phyloP scores from a whole-genome alignment of 2,888 invertebrate genomes.

The Nasonia oneida region DNA sequence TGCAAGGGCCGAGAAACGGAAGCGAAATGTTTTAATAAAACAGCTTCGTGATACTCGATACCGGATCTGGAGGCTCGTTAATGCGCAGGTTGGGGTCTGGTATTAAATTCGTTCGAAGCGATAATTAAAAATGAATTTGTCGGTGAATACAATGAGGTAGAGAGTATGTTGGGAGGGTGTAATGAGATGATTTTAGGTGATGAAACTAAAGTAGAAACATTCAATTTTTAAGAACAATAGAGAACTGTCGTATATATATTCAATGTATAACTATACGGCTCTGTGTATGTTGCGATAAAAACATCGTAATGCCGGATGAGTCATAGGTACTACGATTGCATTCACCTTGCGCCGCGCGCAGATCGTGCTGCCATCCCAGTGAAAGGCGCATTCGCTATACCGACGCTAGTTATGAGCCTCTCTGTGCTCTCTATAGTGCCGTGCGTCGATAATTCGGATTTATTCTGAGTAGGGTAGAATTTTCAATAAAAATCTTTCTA shows the following conservation, averaged over 20 bases:
- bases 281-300: not conserved
- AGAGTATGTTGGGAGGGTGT: not conserved
- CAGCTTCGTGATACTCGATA: not conserved
- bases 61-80: not conserved
- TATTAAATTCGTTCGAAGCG: not conserved
- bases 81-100: not conserved
- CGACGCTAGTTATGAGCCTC: not conserved
- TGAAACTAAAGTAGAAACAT: not conserved
- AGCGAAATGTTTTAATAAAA: slow-evolving; percentile 13
- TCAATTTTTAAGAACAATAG: not conserved
- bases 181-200: not conserved
- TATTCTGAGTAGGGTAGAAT: not conserved
- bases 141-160: not conserved
- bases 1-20: not conserved
- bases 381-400: slow-evolving; percentile 27
- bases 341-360: not conserved
- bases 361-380: slow-evolving; percentile 51
- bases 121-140: not conserved
- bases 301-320: slow-evolving; percentile 25
- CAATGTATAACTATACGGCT: not conserved
- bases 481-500: not conserved
- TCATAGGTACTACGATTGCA: slow-evolving; percentile 21
- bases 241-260: not conserved
- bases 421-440: slow-evolving; percentile 41
- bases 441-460: slow-evolving; percentile 38